A percentile compares a stretch with the other conserved stretches of the same genome.
Evolutionary conservation across 2,113 vertebrate genomes (phyloP).

Genomic region (Indicator maculatus): DNA sequence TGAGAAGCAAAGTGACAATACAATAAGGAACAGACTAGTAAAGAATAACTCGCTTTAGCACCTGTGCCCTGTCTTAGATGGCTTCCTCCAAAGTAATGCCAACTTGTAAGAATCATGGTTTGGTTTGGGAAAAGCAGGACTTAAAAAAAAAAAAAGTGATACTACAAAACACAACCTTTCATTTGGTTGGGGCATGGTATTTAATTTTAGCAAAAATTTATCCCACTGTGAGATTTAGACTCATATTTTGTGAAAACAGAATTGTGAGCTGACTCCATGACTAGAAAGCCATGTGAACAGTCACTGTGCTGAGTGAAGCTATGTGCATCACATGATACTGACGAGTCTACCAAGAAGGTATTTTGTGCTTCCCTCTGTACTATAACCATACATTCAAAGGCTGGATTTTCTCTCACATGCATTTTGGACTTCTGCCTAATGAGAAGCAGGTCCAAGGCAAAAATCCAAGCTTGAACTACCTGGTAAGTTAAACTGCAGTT

Average conservation of each 20-base stretch:
- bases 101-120: not conserved
- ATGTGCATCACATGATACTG: not conserved
- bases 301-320: not conserved
- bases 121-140: not conserved
- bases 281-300: not conserved
- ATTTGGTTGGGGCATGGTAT: not conserved
- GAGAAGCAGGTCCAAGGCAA: not conserved
- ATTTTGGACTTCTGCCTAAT: not conserved
- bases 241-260: not conserved
- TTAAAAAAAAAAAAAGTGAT: not conserved
- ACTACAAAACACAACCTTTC: not conserved
- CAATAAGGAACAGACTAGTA: not conserved
- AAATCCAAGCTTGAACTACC: not conserved
- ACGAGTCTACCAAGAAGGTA: not conserved
- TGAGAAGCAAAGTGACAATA: not conserved
- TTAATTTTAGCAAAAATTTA: not conserved
- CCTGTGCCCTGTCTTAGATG: rapidly evolving
- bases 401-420: not conserved
- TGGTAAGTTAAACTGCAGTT: not conserved
- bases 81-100: not conserved
- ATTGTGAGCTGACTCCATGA: not conserved
- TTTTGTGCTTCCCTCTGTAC: not conserved
- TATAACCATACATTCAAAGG: not conserved
- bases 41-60: not conserved
- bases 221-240: not conserved